These are phyloP conservation scores for Danio albolineatus DNA, from an alignment of 2,797 vertebrate species.

Conservation along the genomic window DNA sequence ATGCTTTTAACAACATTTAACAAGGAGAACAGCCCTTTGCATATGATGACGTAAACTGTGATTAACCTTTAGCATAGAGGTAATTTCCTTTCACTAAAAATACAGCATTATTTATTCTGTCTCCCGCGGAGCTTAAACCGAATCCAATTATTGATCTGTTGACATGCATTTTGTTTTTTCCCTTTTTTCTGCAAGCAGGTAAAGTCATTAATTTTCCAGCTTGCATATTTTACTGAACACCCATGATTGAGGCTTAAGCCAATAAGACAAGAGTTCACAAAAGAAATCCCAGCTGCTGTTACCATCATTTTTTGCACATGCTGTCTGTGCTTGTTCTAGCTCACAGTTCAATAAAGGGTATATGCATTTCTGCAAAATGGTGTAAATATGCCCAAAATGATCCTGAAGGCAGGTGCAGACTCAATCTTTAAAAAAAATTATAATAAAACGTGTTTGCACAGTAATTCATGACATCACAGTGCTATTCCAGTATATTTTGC, in stretches of 20 bases:
- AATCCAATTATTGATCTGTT: constrained; percentile 46
- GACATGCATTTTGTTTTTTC: constrained; percentile 9
- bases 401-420: background rate
- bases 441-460: background rate
- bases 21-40: background rate
- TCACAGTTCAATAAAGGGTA: background rate
- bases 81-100: constrained; percentile 17
- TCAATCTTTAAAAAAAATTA: background rate
- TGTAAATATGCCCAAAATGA: background rate
- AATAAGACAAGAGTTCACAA: background rate
- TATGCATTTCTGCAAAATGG: background rate
- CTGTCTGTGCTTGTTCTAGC: background rate
- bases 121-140: background rate
- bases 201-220: background rate
- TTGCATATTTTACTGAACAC: constrained; percentile 3
- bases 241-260: background rate
- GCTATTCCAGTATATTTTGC: background rate
- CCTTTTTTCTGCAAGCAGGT: background rate
- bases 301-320: background rate
- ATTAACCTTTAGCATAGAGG: constrained; percentile 46
- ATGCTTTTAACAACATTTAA: constrained; percentile 19
- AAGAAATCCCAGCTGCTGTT: background rate
- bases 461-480: background rate
- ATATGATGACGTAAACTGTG: constrained; percentile 23
- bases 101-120: constrained; percentile 43